These are phyloP conservation scores for Entelurus aequoreus DNA, from an alignment of 2,113 vertebrate species.

Conservation along the genomic window DNA sequence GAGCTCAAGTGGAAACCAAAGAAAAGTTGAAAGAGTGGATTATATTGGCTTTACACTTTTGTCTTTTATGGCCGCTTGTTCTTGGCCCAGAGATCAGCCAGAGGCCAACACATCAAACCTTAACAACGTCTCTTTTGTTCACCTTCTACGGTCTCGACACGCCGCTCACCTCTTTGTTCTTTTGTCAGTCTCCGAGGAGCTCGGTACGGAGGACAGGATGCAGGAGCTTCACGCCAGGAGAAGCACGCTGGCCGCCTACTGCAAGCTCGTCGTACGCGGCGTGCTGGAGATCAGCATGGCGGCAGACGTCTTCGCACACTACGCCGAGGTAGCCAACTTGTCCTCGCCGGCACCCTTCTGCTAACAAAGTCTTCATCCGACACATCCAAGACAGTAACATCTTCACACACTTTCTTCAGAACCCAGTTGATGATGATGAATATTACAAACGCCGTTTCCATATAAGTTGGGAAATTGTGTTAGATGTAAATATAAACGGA, in stretches of 20 bases:
- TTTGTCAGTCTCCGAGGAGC: constrained; percentile 49
- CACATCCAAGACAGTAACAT: too few relatives aligned
- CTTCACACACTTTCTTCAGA: too few relatives aligned
- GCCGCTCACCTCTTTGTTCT: constrained; percentile 46
- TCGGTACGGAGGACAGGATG: constrained; percentile 41
- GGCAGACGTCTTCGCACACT: constrained; percentile 81
- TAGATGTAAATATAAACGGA: too few relatives aligned
- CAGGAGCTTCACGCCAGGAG: constrained; percentile 76
- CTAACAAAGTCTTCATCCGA: too few relatives aligned
- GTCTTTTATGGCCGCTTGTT: constrained; percentile 59
- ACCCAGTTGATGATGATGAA: too few relatives aligned
- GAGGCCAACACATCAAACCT: constrained; percentile 58
- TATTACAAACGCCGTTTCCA: too few relatives aligned
- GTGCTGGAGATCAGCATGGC: constrained; percentile 83
- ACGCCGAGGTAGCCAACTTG: constrained; percentile 77
- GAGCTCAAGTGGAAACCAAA: constrained; percentile 51
- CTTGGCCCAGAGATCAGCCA: constrained; percentile 60
- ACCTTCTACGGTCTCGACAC: constrained; percentile 61
- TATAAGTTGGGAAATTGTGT: too few relatives aligned
- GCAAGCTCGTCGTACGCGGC: constrained; percentile 80
- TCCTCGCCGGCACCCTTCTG: too few relatives aligned
- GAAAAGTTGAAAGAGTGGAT: constrained; percentile 59
- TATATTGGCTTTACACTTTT: constrained; percentile 67
- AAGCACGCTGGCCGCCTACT: constrained; percentile 80
- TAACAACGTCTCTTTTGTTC: constrained; percentile 55